Evolutionary conservation across 2,888 invertebrate species (phyloP).

Genomic region (Trichopria drosophilae): DNA sequence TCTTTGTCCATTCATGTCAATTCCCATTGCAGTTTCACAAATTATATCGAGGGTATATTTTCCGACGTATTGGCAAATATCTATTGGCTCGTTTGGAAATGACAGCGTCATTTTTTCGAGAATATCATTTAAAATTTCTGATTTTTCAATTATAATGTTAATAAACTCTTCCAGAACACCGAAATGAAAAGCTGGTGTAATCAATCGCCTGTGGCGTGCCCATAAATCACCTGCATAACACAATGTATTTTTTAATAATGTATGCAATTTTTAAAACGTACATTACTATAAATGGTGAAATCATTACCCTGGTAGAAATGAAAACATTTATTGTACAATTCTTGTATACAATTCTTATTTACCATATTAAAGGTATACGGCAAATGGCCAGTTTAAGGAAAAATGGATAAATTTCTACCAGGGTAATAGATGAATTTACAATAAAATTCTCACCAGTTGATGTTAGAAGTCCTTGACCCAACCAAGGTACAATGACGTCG

Average conservation of each 20-base stretch:
- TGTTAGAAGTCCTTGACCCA: constrained; percentile 60
- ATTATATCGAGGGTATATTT: constrained; percentile 61
- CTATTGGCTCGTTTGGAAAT: constrained; percentile 46
- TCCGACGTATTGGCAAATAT: constrained; percentile 60
- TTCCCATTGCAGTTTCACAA: constrained; percentile 70
- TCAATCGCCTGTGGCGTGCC: constrained; percentile 61
- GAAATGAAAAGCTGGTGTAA: constrained; percentile 63
- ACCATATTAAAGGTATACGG: too few species aligned
- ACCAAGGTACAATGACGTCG: constrained; percentile 57
- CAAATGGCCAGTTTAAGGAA: too few species aligned
- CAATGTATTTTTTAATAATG: too few species aligned
- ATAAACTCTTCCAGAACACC: constrained; percentile 61
- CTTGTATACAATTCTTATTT: too few species aligned
- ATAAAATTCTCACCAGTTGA: constrained; percentile 48
- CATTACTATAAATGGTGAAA: too few species aligned
- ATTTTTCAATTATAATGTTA: constrained; percentile 59
- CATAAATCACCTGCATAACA: constrained; percentile 58
- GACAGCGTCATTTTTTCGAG: constrained; percentile 33
- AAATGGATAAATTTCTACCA: background rate
- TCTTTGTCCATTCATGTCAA: constrained; percentile 61
- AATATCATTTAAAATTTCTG: constrained; percentile 58
- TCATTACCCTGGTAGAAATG: too few species aligned
- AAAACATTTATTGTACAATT: too few species aligned
- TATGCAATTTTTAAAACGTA: too few species aligned
- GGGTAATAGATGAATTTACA: background rate